phyloP scores from a whole-genome alignment of 37 sponge, comb jelly and placozoan genomes.

The Bolinopsis microptera region DNA sequence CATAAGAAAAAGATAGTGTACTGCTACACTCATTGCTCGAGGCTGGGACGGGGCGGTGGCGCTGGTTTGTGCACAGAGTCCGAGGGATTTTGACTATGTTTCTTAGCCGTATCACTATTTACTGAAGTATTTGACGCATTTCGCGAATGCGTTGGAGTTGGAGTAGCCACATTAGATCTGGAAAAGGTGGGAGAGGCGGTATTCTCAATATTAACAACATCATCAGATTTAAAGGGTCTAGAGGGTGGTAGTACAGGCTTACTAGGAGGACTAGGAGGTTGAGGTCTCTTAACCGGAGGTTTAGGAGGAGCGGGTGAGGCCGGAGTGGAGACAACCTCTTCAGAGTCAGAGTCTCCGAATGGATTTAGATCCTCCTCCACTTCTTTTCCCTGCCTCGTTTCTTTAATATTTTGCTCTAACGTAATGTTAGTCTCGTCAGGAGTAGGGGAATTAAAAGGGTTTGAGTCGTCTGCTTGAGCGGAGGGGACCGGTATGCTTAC shows the following conservation, averaged over 20 bases:
- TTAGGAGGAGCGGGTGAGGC: slow-evolving; percentile 13
- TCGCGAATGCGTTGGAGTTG: slow-evolving; percentile 15
- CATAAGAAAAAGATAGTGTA: neutral
- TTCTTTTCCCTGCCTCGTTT: neutral
- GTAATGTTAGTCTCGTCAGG: neutral
- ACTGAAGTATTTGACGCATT: slow-evolving; percentile 41
- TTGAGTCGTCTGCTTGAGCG: neutral
- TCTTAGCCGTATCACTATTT: neutral
- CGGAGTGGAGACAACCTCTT: neutral
- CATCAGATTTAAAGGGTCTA: neutral
- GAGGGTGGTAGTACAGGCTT: neutral
- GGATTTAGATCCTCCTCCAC: neutral
- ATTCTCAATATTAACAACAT: neutral
- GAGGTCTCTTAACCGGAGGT: neutral
- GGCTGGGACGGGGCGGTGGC: slow-evolving; percentile 33
- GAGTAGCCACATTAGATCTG: neutral
- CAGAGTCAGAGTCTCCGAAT: slow-evolving; percentile 44
- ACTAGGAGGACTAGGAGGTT: neutral
- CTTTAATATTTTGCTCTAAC: neutral
- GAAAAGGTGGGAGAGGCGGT: neutral
- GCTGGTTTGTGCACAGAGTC: neutral
- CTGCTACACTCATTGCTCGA: neutral
- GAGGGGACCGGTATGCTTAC: neutral
- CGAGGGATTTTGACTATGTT: slow-evolving; percentile 8
- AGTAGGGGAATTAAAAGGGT: slow-evolving; percentile 45